phyloP scores from a whole-genome alignment of 2,888 invertebrate species.

The Caradrina clavipalpis region DNA sequence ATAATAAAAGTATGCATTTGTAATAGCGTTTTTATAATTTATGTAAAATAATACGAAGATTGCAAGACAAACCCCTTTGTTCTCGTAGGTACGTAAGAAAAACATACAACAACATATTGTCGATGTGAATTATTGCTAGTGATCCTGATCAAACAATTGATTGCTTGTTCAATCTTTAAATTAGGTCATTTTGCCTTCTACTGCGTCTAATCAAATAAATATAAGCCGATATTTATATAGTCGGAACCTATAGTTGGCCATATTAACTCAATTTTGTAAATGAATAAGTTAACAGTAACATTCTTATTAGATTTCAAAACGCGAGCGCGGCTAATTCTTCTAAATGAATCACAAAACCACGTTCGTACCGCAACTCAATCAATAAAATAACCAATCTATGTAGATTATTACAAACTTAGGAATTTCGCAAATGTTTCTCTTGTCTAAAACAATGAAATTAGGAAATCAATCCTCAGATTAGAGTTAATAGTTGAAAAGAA shows the following conservation, averaged over 20 bases:
- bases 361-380: conserved; percentile 43
- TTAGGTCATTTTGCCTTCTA: too few species aligned
- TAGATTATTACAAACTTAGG: not conserved
- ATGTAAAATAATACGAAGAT: too few species aligned
- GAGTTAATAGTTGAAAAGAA: not conserved
- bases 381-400: conserved; percentile 8
- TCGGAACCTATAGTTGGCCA: not conserved
- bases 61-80: too few species aligned
- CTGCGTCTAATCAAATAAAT: too few species aligned
- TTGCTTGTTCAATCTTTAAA: too few species aligned
- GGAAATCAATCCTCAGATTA: not conserved
- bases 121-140: too few species aligned
- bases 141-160: too few species aligned
- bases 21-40: too few species aligned
- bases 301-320: conserved; percentile 3
- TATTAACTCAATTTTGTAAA: not conserved
- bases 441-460: not conserved
- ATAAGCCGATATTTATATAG: not conserved
- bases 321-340: conserved; percentile 17
- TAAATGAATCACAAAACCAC: not conserved
- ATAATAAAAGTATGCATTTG: too few species aligned
- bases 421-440: not conserved
- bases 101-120: too few species aligned
- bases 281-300: conserved; percentile 6
- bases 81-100: too few species aligned